Percentiles rank a stretch among this genome's conserved stretches.
These are phyloP conservation scores for Nixonia krombeini DNA, from an alignment of 1,140 invertebrate genomes.

Conservation along the genomic window DNA sequence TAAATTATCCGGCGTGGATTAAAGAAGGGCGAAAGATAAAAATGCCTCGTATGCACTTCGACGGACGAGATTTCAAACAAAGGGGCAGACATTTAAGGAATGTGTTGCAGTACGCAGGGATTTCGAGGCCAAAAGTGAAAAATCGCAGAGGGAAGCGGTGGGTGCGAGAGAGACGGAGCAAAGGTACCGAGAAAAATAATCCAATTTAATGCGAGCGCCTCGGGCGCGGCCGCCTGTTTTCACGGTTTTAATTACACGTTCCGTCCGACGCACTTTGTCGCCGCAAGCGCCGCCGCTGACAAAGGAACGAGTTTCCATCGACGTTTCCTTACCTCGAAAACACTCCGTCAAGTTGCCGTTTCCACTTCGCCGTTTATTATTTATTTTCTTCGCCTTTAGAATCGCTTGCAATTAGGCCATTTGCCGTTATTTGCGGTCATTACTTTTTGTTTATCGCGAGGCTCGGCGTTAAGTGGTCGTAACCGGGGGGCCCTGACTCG, in stretches of 20 bases:
- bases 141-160: slow-evolving; percentile 20
- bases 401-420: slow-evolving; percentile 27
- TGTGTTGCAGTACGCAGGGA: background rate
- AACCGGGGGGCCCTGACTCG: slow-evolving; percentile 12
- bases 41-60: no score
- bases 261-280: slow-evolving; percentile 39
- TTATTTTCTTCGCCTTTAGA: slow-evolving; percentile 12
- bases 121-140: slow-evolving; percentile 15
- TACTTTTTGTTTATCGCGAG: slow-evolving; percentile 21
- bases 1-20: no score
- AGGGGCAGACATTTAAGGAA: background rate
- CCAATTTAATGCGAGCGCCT: slow-evolving; percentile 57
- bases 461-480: slow-evolving; percentile 13
- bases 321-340: slow-evolving; percentile 38
- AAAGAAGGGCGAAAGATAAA: no score
- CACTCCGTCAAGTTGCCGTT: slow-evolving; percentile 10
- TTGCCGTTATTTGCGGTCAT: slow-evolving; percentile 31
- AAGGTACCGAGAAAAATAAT: slow-evolving; percentile 62
- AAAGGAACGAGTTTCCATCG: slow-evolving; percentile 51
- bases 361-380: slow-evolving; percentile 16
- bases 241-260: slow-evolving; percentile 65
- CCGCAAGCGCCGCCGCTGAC: slow-evolving; percentile 33
- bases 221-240: slow-evolving; percentile 56
- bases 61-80: no score
- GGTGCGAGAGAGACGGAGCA: slow-evolving; percentile 11